A percentile compares a stretch with the other conserved stretches of the same genome.
These are phyloP conservation scores for Electrona antarctica DNA, from an alignment of 2,113 vertebrate species.

Conservation along the genomic window DNA sequence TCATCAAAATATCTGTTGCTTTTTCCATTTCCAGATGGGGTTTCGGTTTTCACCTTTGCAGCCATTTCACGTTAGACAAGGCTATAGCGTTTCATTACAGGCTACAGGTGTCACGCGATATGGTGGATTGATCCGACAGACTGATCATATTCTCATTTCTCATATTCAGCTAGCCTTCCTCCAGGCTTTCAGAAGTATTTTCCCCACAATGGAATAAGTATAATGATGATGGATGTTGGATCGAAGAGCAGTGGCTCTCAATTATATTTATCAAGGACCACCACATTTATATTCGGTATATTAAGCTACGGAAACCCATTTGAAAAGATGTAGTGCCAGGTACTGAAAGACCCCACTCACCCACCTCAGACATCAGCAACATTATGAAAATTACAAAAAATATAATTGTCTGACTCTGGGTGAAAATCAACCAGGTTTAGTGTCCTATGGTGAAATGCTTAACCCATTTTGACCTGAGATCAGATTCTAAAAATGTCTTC, in stretches of 20 bases:
- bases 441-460: no score
- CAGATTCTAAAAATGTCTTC: no score
- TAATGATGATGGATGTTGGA: neutral
- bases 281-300: neutral
- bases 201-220: neutral
- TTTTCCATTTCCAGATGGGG: neutral
- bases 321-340: no score
- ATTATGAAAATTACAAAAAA: no score
- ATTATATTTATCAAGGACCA: neutral
- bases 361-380: no score
- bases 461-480: no score
- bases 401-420: no score
- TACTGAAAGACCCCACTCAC: no score
- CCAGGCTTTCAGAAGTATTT: neutral
- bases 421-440: no score
- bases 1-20: neutral
- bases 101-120: conserved; percentile 6
- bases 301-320: neutral
- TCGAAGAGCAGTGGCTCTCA: neutral
- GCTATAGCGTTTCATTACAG: neutral
- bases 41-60: conserved; percentile 9
- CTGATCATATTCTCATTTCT: neutral
- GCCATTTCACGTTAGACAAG: neutral
- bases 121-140: conserved; percentile 8
- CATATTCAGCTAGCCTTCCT: neutral